phyloP scores from a whole-genome alignment of 2,113 vertebrate genomes.

The Thinocorus orbignyianus region DNA sequence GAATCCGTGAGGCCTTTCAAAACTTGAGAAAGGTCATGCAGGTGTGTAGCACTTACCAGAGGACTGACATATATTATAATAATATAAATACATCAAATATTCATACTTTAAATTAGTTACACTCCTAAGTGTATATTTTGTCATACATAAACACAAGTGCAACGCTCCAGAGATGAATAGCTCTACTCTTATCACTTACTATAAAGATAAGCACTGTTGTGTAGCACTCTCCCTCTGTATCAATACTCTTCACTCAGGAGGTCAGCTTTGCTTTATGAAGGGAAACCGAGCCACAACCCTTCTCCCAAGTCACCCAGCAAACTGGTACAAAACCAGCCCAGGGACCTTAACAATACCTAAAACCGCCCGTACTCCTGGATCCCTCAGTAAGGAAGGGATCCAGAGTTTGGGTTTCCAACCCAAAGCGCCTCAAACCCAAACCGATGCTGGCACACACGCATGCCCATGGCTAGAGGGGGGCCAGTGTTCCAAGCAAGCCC shows the following conservation, averaged over 20 bases:
- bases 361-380: background rate
- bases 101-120: background rate
- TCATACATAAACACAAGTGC: fast-evolving
- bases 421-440: too few species aligned
- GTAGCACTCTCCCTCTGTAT: background rate
- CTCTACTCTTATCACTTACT: fast-evolving
- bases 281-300: background rate
- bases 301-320: background rate
- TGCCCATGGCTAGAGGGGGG: background rate
- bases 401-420: fast-evolving
- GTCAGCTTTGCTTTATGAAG: background rate
- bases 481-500: background rate
- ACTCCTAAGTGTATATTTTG: background rate
- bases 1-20: background rate
- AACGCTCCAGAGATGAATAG: background rate
- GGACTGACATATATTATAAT: too few species aligned
- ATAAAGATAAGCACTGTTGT: background rate
- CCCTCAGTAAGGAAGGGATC: fast-evolving
- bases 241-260: background rate
- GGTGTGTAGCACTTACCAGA: background rate
- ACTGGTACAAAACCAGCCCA: background rate
- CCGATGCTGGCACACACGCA: fast-evolving
- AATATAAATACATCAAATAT: background rate
- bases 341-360: fast-evolving
- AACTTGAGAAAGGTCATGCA: background rate